phyloP scores from a whole-genome alignment of 1,140 invertebrate species.

The Drosophila nebulosa region DNA sequence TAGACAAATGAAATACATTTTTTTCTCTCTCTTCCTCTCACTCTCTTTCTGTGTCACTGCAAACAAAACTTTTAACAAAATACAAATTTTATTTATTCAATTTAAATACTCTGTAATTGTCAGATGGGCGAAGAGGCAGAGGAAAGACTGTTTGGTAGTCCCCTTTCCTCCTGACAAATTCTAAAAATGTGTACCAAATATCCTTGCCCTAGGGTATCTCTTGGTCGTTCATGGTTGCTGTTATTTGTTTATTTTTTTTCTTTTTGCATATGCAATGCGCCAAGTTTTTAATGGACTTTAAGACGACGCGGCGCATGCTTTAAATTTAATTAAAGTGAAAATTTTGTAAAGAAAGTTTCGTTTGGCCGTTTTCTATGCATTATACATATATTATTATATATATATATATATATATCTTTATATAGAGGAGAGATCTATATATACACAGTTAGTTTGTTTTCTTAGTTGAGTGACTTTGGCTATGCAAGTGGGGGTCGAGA shows the following conservation, averaged over 20 bases:
- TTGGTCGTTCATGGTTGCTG: slow-evolving; percentile 2
- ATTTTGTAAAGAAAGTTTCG: slow-evolving; percentile 72
- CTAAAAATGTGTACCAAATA: no score
- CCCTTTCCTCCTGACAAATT: no score
- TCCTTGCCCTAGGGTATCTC: neutral
- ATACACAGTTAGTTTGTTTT: neutral
- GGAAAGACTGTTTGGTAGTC: no score
- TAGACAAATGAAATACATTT: neutral
- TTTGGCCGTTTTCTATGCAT: slow-evolving; percentile 9
- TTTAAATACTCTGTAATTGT: neutral
- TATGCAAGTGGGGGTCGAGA: neutral
- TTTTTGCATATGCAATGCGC: slow-evolving; percentile 71
- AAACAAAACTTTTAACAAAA: neutral
- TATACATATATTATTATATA: neutral
- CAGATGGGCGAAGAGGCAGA: no score
- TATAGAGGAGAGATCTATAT: neutral
- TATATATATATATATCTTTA: neutral
- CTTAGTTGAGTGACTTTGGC: slow-evolving; percentile 33
- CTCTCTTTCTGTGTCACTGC: neutral
- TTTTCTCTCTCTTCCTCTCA: neutral
- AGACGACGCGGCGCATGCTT: slow-evolving; percentile 57
- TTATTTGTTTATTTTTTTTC: slow-evolving; percentile 29
- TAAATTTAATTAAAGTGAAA: slow-evolving; percentile 78
- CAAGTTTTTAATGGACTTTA: slow-evolving; percentile 41
- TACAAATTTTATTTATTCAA: neutral